Conservation (phyloP, 2,113 vertebrate species). For the Tachysurus fulvidraco region DNA sequence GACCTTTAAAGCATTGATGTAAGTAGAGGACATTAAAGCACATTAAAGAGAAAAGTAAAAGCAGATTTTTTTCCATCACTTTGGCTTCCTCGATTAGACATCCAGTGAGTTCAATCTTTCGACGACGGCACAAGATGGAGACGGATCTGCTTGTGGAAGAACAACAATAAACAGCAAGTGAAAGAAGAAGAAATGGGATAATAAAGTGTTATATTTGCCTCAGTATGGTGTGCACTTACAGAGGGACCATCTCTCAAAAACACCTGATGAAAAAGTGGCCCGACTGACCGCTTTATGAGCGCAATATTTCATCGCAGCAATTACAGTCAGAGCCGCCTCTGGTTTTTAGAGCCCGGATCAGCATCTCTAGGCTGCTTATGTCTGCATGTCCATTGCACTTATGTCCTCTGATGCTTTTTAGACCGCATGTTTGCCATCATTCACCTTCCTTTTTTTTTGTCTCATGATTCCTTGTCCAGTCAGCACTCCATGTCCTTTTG, state of each 20-base stretch:
- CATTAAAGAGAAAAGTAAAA: background rate
- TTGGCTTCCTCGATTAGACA: constrained; percentile 12
- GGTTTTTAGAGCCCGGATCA: constrained; percentile 27
- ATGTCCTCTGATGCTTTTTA: constrained; percentile 43
- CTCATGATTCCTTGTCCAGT: constrained; percentile 39
- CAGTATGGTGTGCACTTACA: constrained; percentile 40
- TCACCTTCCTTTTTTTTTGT: constrained; percentile 29
- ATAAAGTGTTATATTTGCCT: constrained; percentile 39
- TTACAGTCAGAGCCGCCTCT: constrained; percentile 35
- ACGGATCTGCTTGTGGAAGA: constrained; percentile 14
- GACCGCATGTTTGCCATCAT: constrained; percentile 8
- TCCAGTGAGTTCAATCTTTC: background rate
- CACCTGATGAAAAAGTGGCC: constrained; percentile 47
- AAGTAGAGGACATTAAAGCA: background rate
- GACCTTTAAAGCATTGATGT: background rate
- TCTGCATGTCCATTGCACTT: constrained; percentile 17
- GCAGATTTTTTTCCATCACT: background rate
- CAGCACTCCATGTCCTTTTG: constrained; percentile 13
- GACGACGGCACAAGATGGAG: background rate
- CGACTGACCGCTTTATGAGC: constrained; percentile 48
- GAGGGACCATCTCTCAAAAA: constrained; percentile 40
- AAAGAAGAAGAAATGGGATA: constrained; percentile 28
- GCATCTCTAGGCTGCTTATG: constrained; percentile 27
- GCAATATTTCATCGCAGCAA: constrained; percentile 51
- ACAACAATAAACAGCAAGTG: constrained; percentile 39